Evolutionary conservation across 2,888 invertebrate species (phyloP), one percentile per base, ranked within the genome.

Genomic region (Drosophila multiciliata): DNA sequence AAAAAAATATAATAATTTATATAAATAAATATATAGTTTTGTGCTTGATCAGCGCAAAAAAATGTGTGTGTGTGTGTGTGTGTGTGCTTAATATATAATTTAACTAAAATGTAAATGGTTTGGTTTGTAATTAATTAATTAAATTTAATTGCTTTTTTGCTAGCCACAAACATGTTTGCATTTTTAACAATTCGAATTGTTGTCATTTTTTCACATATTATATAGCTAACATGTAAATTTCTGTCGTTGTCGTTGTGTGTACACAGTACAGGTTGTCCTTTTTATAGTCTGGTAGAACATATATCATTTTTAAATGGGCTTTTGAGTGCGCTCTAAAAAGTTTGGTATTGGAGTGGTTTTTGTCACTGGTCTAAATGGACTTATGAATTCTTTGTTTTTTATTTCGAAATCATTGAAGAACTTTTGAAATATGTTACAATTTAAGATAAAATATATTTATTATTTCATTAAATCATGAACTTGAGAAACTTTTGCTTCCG

Each of bases 161-260:
- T 63, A 57, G 79, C 80, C 75, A 72, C 82, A 72, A 69, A 82
- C 72, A 69, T 82, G 75, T 82, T 72, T 75, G 75, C 65, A 72
- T 61, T 73, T 76, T 67, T 66, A 78, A 75, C 80, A 64, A 61
- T 40, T 52, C 52, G 48, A 57, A 54, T 52, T 54, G 11, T 58
- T 15, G 45, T 36, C 33, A 15, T 45, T 38, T 49, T 67, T 40
- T 57, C 20, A 32, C 57, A 40, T 68, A 62, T 75, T 75, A 66
- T 75, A 65, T 74, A 36, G 69, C 64, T 73, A 70, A 82, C 82
- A 78, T 62, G 65, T 73, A 82, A 3, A 38, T 12, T 29, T 61
- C 64, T 73, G 59, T 74, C 42, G 49, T 53, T 75, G 66, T 68
- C 59, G 29, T 33, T 67, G 48, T 66, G 50, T 67, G 70, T 68